These are phyloP conservation scores for Bos taurus DNA, from an alignment of 2,113 vertebrate genomes.

Conservation along the genomic window ARS-UCD2.0 NC_037348.1:45002001-45002500, in stretches of 20 bases:
- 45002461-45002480: not conserved
- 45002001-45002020: no score
- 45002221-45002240: not conserved
- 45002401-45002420: not conserved
- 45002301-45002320: not conserved
- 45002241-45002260: not conserved
- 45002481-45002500: not conserved
- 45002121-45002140: not conserved
- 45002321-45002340: not conserved
- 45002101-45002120: not conserved
- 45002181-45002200: not conserved
- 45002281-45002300: not conserved
- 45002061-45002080: not conserved
- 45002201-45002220: not conserved
- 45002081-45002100: not conserved
- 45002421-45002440: not conserved
- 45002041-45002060: not conserved
- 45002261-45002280: not conserved
- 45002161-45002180: not conserved
- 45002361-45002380: not conserved
- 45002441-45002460: not conserved
- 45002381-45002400: not conserved
- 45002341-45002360: not conserved
- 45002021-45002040: not conserved
- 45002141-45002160: not conserved